Evolutionary conservation across 2,888 invertebrate genomes (phyloP), one percentile per base, ranked within the genome.

Genomic region (Tenthredo scrophulariae): DNA sequence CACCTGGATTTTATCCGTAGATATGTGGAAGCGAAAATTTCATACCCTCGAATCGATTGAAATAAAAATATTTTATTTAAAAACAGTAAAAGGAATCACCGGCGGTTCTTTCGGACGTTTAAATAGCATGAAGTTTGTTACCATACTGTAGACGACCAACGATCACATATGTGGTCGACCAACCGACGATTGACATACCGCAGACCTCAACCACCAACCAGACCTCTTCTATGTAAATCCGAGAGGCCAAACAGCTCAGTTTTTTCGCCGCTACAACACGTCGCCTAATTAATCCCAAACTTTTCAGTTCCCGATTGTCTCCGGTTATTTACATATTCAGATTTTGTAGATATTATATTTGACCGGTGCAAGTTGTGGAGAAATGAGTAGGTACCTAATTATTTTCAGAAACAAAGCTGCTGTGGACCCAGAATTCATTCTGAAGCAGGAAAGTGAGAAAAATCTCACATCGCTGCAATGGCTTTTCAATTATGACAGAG

Each of bases 101-200:
- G 15, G 54, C 29, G 54, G n/a, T 54, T 33, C 4, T 77, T 54
- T 54, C 50, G n/a, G 50, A 54, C 46, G 18, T 54, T 77, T 67
- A 29, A 54, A 62, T 58, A 40, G 62, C 62, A 40, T 62, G 40
- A 77, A 79, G 40, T 80, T 62, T 62, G 79, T 80, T 22, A 22
- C 62, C 40, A 29, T 10, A 26, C 50, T 7, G 75, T 50, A 50
- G 29, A 13, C 18, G 58, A 40, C 37, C n/a, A 43, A 46, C 29
- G 65, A 67, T 58, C 26, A 37, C 54, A 74, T 88, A 89, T 89
- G 89, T 88, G 87, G 89, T 88, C 88, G 74, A 50, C 37, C 43
- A 54, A 75, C 75, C 87, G 85, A 87, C 89, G 88, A 90, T 87
- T 89, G 90, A 91, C 88, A 89, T 88, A 89, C 86, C 85, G 87